Base-by-base conservation (phyloP, 2,888 invertebrate genomes). In the Ornithoptera alexandrae region DNA sequence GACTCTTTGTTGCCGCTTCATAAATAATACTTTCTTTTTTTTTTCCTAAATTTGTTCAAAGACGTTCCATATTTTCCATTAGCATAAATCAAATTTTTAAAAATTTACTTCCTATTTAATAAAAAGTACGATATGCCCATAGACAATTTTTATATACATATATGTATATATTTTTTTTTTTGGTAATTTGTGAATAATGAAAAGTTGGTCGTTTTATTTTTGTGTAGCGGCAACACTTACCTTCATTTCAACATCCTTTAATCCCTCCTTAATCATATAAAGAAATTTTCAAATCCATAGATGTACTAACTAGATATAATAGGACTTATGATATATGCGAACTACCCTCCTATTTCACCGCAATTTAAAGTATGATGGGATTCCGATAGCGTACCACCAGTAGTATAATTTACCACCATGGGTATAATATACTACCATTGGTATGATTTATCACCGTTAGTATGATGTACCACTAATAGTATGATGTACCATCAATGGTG, bases 1-100 rank as follows among this genome's bases (percentile, higher is more conserved):
- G 85, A 80, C 85, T 75, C 78, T 73, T 77, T 78, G 75, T 73
- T 78, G 80, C 81, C 85, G 82, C 62, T 62, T 58, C 53, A 15
- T 53, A 53, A 53, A 57, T 20, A 10, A 50, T 50, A 50, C 15
- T 50, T 50, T 50, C 17, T 42, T 15, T 46, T 12, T 50, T 50
- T 50, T 15, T 8, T 39, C 7, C 1, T 39, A 8, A 39, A 39
- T 39, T 39, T 39, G 10, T 10, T 39, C 50, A 50, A 50, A 50
- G 12, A 15, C 15, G 1, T 50, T 50, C 18, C 0, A 15, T 5
- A 50, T 50, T 50, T 50, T 50, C 18, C 15, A 17, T 50, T 50
- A 4, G 2, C 5, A 17, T 5, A 50, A 50, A 50, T 50, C 50
- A 50, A 50, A 10, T 10, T 12, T 46, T 46, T 15, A 46, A 46